phyloP scores from a whole-genome alignment of 2,113 vertebrate genomes.

The Anolis carolinensis region DNA sequence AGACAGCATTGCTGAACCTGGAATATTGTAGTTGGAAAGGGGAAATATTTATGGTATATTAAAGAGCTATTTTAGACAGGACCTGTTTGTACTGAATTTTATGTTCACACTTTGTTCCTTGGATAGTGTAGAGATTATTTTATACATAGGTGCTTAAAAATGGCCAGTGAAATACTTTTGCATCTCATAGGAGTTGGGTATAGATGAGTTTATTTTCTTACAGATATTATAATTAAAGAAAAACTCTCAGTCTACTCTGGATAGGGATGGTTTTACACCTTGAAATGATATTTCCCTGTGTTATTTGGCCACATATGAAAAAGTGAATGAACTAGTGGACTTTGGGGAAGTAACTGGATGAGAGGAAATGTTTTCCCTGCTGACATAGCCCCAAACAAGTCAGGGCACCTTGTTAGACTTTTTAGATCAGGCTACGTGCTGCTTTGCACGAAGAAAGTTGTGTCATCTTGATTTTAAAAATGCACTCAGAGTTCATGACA shows the following conservation, averaged over 20 bases:
- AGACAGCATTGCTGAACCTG: background rate
- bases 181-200: background rate
- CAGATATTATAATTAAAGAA: background rate
- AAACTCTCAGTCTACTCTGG: background rate
- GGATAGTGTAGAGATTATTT: background rate
- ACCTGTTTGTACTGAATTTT: background rate
- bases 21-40: background rate
- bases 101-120: background rate
- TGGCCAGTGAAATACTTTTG: background rate
- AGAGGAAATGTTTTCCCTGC: too few species aligned
- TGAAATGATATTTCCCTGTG: background rate
- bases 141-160: background rate
- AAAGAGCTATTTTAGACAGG: background rate
- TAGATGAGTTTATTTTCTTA: background rate
- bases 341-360: background rate
- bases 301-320: background rate
- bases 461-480: conserved; percentile 52
- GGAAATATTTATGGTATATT: background rate
- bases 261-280: background rate
- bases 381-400: background rate
- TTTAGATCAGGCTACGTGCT: conserved; percentile 53
- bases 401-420: conserved; percentile 24
- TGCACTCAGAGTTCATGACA: conserved; percentile 43
- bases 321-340: background rate
- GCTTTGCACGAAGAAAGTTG: conserved; percentile 44